Evolutionary conservation across 2,888 invertebrate species (phyloP).

Genomic region (Leucozona laternaria): DNA sequence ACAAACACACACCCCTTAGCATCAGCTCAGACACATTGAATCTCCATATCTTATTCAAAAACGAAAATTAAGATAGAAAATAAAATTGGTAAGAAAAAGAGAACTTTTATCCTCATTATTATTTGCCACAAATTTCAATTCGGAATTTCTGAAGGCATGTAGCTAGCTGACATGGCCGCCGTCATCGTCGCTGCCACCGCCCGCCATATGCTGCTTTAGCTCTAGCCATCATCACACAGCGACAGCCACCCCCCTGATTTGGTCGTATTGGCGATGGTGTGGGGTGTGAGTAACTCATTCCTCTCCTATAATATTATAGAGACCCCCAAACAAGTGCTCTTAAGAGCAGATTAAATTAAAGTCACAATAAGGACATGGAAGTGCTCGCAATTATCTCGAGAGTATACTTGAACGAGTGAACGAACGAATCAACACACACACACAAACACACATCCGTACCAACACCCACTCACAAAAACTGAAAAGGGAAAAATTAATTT

Average conservation of each 20-base stretch:
- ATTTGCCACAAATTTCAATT: constrained; percentile 63
- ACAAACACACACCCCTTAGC: constrained; percentile 1
- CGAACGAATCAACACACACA: constrained; percentile 34
- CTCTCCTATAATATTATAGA: neutral
- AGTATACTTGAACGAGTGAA: constrained; percentile 68
- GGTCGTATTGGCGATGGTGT: neutral
- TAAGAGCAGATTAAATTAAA: constrained; percentile 74
- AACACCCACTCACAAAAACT: constrained; percentile 10
- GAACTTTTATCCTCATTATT: constrained; percentile 59
- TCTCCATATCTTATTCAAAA: constrained; percentile 25
- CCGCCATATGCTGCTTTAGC: neutral
- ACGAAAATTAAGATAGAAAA: constrained; percentile 28
- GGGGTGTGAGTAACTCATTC: constrained; percentile 16
- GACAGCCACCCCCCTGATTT: constrained; percentile 6
- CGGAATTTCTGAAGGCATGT: constrained; percentile 48
- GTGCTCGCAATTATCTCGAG: constrained; percentile 76
- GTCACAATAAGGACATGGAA: constrained; percentile 74
- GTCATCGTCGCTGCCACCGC: neutral
- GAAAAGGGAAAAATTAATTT: constrained; percentile 60
- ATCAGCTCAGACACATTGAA: constrained; percentile 22
- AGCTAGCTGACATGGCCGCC: constrained; percentile 19
- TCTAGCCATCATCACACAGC: constrained; percentile 18
- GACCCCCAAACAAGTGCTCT: constrained; percentile 52
- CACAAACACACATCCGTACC: neutral
- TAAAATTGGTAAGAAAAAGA: constrained; percentile 19